Base-by-base conservation (phyloP, 2,797 vertebrate species). In the Muscicapa comitata region DNA sequence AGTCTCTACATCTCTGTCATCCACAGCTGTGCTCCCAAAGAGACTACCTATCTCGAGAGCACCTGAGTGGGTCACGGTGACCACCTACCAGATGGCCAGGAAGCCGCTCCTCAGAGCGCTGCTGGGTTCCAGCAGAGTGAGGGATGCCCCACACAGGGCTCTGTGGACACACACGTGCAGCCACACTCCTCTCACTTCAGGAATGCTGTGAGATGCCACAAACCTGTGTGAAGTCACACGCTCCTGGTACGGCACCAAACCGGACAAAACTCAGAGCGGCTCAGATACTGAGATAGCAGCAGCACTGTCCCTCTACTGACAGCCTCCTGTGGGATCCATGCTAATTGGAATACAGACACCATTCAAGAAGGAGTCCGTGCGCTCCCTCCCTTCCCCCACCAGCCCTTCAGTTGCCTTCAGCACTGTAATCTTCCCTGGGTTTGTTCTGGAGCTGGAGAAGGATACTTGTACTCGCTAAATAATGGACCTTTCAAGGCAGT, bases 101-200 rank as follows among this genome's bases (percentile, higher is more conserved):
- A 24, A 85, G 67, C 26, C 0, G 1, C 57, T 87, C 43, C 20
- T 19, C 2, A 5, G 43, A 26, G 10, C 23, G 1, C 14, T 2
- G 2, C 17, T 9, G 1, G 1, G 13, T 29, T 63, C 29, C n/a
- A 53, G 75, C 75, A 48, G 78, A 31, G 31, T 0, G 0, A 29
- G 72, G 57, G 45, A 15, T 37, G 50, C n/a, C 6, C 8, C 0
- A 0, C 1, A 2, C 62, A 16, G 0, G 6, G 24, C 54, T 33
- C 9, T 13, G 26, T 3, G 47, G 24, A 11, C 31, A 3, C 31
- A 1, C 9, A 1, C 0, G 0, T 37, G 33, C 37, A 31, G 37
- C 55, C 45, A 4, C 1, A 0, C 37, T 80, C 25, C 37, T 38
- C 3, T 0, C 3, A 0, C 51, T 40, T 45, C 28, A 23, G 84